These are phyloP conservation scores for Aleiodes leptofemur DNA, from an alignment of 2,888 invertebrate species.

Conservation along the genomic window DNA sequence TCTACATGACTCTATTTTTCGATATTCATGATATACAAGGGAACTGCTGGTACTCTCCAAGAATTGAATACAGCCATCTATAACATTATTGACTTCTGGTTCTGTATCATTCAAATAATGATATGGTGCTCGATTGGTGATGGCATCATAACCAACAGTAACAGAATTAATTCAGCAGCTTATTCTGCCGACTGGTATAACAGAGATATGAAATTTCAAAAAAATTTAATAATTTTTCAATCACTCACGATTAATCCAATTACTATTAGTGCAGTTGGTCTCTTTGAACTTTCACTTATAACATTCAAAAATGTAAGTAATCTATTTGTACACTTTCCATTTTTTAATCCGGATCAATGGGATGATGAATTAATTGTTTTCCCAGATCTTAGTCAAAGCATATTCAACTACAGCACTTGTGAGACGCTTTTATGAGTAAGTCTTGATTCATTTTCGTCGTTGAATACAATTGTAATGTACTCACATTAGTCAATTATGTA, in stretches of 20 bases:
- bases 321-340: too few species aligned
- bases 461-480: too few species aligned
- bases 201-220: background rate
- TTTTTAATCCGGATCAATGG: too few species aligned
- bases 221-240: background rate
- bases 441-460: too few species aligned
- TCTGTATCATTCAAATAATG: background rate
- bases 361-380: too few species aligned
- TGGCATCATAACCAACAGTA: background rate
- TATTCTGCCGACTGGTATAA: conserved; percentile 4
- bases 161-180: background rate
- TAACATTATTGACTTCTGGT: background rate
- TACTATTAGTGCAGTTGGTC: conserved; percentile 12
- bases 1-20: too few species aligned
- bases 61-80: background rate
- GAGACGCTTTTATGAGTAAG: too few species aligned
- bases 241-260: background rate
- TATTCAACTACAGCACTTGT: too few species aligned
- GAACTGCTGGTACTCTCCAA: background rate
- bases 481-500: too few species aligned
- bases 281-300: background rate
- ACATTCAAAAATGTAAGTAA: conserved; percentile 9
- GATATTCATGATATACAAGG: background rate
- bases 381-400: too few species aligned
- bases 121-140: conserved; percentile 9